These are phyloP conservation scores for Pseudolycoriella hygida DNA, from an alignment of 2,888 invertebrate species.

Conservation along the genomic window DNA sequence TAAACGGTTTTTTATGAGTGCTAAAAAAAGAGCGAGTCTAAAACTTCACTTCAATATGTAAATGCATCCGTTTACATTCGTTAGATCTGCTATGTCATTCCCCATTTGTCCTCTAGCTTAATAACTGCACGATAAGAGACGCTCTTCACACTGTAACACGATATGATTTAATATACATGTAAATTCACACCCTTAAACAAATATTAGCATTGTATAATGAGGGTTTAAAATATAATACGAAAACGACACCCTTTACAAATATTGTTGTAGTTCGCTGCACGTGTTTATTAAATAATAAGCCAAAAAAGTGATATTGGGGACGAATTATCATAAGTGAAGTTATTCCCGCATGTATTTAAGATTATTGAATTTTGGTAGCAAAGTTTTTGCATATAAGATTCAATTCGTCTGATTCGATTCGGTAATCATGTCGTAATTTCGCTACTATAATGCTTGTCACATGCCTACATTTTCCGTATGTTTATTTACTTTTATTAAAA, in stretches of 20 bases:
- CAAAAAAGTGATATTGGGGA: background rate
- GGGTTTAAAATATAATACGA: constrained; percentile 1
- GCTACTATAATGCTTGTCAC: no score
- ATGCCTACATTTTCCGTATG: no score
- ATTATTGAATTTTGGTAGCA: no score
- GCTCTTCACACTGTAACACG: constrained; percentile 3
- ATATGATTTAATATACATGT: constrained; percentile 9
- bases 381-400: no score
- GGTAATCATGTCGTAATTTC: no score
- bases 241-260: constrained; percentile 8
- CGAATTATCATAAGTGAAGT: no score
- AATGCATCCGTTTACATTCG: background rate
- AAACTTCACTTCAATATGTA: no score
- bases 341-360: no score
- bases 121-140: background rate
- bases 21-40: background rate
- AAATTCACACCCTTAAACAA: constrained; percentile 9
- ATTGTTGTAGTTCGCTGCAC: constrained; percentile 3
- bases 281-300: constrained; percentile 2
- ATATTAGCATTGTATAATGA: constrained; percentile 6
- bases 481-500: no score
- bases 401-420: no score
- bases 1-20: background rate
- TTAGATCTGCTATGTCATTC: background rate
- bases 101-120: background rate